Evolutionary conservation across 2,888 invertebrate species (phyloP), one percentile per base, ranked within the genome.

Genomic region (Mamestra brassicae): DNA sequence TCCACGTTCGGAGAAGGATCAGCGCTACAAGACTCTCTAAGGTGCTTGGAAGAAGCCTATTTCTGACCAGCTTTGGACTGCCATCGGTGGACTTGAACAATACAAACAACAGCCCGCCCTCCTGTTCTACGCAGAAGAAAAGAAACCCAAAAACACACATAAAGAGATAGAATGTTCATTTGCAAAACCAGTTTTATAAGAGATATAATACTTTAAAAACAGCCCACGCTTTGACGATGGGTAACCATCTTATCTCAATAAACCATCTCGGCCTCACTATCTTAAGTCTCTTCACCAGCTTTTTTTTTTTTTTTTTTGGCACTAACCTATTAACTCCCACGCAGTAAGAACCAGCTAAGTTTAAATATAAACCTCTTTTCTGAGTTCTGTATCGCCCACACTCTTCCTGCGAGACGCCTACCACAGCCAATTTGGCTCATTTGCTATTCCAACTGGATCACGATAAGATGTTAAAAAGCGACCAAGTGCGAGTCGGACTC

Each of bases 211-310:
- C 4, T 55, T 15, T 0, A 6, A 38, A 52, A 54, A 65, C 47
- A 26, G 1, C 7, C 5, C 3, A 4, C 3, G 15, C 42, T 58
- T 15, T n/a, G 52, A 26, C 26, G 26, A 26, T 26, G 26, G 26
- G 26, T 13, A 26, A 0, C 10, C 0, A 3, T 36, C 2, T 47
- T 57, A 47, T 36, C n/a, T 10, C 34, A 45, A 15, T 42, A 3
- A 50, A 17, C 5, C 45, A 45, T 62, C 13, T 15, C 7, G 26
- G 52, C 26, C 11, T 15, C 26, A 34, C 0, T 15, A 42, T 2
- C 57, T 64, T 45, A 26, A 10, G 17, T 3, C n/a, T 60, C 15
- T 8, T 10, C 15, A 78, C 52, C 76, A 72, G 79, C 52, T 80
- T n/a, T n/a, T n/a, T n/a, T n/a, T n/a, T n/a, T n/a, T n/a, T n/a